A percentile compares a stretch with the other conserved stretches of the same genome.
phyloP scores from a whole-genome alignment of 2,113 vertebrate genomes.

The Rhizomys pruinosus region DNA sequence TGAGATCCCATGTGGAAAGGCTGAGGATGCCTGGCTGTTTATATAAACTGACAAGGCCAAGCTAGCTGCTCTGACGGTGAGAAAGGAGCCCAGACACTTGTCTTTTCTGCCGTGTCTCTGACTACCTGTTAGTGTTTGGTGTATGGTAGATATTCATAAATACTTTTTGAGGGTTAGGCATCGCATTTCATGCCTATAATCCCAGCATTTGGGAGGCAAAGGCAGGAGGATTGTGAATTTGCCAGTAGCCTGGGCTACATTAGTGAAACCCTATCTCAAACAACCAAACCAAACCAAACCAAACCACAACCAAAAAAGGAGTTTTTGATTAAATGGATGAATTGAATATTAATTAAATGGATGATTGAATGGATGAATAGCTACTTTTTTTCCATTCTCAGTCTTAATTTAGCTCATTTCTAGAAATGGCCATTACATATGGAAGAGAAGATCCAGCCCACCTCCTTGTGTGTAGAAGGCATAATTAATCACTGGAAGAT shows the following conservation, averaged over 20 bases:
- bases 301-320: neutral
- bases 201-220: neutral
- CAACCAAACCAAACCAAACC: neutral
- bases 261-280: neutral
- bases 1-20: conserved; percentile 77
- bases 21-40: conserved; percentile 73
- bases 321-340: neutral
- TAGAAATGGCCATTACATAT: neutral
- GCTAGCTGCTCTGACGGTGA: conserved; percentile 84
- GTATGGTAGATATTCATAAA: neutral
- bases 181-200: neutral
- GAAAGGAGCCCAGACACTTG: neutral
- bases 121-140: neutral
- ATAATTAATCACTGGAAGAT: neutral
- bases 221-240: neutral
- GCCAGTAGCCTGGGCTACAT: neutral
- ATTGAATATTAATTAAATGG: neutral
- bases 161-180: neutral
- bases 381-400: neutral
- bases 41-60: conserved; percentile 81
- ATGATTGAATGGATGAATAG: neutral
- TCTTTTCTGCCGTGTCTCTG: neutral
- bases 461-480: neutral
- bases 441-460: neutral
- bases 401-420: neutral